Percentiles rank a stretch among this genome's conserved stretches.
phyloP scores from a whole-genome alignment of 2,888 invertebrate genomes.

The Tipula lateralis region DNA sequence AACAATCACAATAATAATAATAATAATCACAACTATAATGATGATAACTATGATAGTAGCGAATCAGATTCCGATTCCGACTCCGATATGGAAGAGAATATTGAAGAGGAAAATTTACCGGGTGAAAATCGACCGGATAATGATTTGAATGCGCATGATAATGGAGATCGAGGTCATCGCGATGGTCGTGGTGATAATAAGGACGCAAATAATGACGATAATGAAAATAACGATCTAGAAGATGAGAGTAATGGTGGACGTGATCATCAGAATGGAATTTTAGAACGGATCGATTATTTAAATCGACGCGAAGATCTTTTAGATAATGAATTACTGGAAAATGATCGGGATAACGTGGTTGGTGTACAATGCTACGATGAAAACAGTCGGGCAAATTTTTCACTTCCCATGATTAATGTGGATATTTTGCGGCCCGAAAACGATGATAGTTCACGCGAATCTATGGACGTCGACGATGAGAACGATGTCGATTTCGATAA shows the following conservation, averaged over 20 bases:
- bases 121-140: conserved; percentile 33
- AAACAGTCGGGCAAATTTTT: conserved; percentile 33
- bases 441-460: conserved; percentile 36
- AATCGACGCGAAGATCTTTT: conserved; percentile 31
- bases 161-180: background rate
- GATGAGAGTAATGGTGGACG: conserved; percentile 31
- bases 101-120: conserved; percentile 31
- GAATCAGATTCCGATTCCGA: conserved; percentile 34
- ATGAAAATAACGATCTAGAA: conserved; percentile 31
- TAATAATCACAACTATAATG: conserved; percentile 33
- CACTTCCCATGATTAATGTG: conserved; percentile 31
- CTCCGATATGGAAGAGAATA: conserved; percentile 32
- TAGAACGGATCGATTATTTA: conserved; percentile 34
- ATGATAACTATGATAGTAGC: conserved; percentile 32
- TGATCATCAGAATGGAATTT: conserved; percentile 32
- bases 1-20: conserved; percentile 32
- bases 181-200: background rate
- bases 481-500: conserved; percentile 32
- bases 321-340: conserved; percentile 31
- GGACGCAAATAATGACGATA: conserved; percentile 30
- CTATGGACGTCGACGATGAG: conserved; percentile 36
- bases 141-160: conserved; percentile 32
- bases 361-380: conserved; percentile 32
- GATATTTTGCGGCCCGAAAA: conserved; percentile 34
- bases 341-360: conserved; percentile 29